Conservation (phyloP, 2,113 vertebrate genomes). For the Poeciliopsis occidentalis region DNA sequence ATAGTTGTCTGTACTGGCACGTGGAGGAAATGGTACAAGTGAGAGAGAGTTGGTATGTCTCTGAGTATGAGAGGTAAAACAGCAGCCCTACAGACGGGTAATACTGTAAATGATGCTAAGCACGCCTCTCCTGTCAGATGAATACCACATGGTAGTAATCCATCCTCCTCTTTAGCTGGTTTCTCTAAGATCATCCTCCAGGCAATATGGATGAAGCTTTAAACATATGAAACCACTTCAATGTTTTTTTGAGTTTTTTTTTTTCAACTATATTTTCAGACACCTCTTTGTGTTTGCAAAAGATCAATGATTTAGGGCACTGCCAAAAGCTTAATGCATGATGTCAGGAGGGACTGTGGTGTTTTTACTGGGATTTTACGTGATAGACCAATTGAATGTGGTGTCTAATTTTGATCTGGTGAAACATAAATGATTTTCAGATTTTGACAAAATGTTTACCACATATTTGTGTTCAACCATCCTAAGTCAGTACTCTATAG, state of each 20-base stretch:
- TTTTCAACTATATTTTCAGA: slow-evolving; percentile 20
- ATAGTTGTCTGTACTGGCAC: slow-evolving; percentile 13
- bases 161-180: slow-evolving; percentile 13
- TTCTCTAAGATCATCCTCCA: slow-evolving; percentile 31
- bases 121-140: slow-evolving; percentile 31
- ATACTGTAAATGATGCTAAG: slow-evolving; percentile 40
- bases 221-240: slow-evolving; percentile 4
- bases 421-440: neutral
- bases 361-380: neutral
- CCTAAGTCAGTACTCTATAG: neutral
- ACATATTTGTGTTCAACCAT: neutral
- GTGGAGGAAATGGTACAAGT: slow-evolving; percentile 9
- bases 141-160: slow-evolving; percentile 46
- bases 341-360: slow-evolving; percentile 9
- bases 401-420: neutral
- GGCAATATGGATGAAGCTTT: slow-evolving; percentile 24
- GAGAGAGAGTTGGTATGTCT: slow-evolving; percentile 20
- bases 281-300: slow-evolving; percentile 3
- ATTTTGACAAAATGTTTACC: neutral
- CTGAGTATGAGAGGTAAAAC: slow-evolving; percentile 30
- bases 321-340: neutral
- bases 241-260: neutral
- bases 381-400: neutral
- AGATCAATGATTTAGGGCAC: neutral
- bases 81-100: slow-evolving; percentile 23